A percentile compares a stretch with the other conserved stretches of the same genome.
Conservation (phyloP, 2,113 vertebrate species). For the Brachionichthys hirsutus region DNA sequence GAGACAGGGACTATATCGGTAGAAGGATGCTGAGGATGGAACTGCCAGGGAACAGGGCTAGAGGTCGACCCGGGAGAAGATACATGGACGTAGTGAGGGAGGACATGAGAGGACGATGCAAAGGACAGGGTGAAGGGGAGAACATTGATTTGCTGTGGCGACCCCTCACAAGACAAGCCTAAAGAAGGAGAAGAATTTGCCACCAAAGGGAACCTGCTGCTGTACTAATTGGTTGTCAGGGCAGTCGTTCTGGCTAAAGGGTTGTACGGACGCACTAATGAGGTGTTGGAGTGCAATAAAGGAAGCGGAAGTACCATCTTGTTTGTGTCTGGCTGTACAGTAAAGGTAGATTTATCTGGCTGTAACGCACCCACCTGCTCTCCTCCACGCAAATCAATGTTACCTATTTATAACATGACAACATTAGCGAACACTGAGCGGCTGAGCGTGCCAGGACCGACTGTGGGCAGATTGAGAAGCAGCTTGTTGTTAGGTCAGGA, state of each 20-base stretch:
- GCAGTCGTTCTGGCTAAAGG: background rate
- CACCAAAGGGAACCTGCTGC: background rate
- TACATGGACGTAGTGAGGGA: too few species aligned
- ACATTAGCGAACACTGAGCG: conserved; percentile 43
- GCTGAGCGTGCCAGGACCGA: conserved; percentile 48
- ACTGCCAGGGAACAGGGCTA: too few species aligned
- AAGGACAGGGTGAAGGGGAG: too few species aligned
- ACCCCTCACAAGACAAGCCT: too few species aligned
- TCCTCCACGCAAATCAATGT: conserved; percentile 61
- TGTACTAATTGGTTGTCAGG: background rate
- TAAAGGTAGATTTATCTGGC: conserved; percentile 26
- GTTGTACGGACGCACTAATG: background rate
- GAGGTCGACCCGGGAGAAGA: too few species aligned
- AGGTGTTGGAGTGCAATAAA: background rate
- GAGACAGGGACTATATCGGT: too few species aligned
- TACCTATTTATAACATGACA: conserved; percentile 62
- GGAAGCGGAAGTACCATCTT: background rate
- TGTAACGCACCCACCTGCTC: conserved; percentile 41
- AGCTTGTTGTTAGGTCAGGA: conserved; percentile 69
- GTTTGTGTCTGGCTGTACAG: conserved; percentile 22
- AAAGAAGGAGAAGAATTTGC: too few species aligned
- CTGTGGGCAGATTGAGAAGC: conserved; percentile 71
- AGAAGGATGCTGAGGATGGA: too few species aligned
- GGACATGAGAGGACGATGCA: too few species aligned
- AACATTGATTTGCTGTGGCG: too few species aligned